Base-by-base conservation (phyloP, 2,113 vertebrate species). In the Romanogobio albipinnatus region DNA sequence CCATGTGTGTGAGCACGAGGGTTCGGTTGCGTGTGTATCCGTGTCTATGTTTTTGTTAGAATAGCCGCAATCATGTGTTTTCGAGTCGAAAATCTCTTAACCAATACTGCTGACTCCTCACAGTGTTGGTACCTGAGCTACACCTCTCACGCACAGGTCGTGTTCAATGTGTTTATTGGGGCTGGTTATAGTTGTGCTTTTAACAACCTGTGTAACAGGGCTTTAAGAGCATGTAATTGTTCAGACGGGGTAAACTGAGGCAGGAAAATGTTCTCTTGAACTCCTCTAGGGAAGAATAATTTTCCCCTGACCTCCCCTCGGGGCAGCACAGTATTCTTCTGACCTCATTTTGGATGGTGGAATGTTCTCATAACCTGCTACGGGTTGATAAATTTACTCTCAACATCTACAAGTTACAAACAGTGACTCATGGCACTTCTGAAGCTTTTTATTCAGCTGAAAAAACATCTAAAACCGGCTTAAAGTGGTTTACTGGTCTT, bases 161-260 rank as follows among this genome's bases (percentile, higher is more conserved):
- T 19, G 24, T 66, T 81, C 45, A 33, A 0, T 47, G 61, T 33
- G 78, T 81, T 81, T 81, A 81, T 68, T 66, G 45, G 22, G 24
- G 33, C 3, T 8, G 56, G 56, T 66, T 80, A 68, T 19, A 68
- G 43, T 49, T 3, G 24, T 68, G 53, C n/a, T 82, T 82, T 78
- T 82, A 85, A 87, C 73, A 85, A 56, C 43, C 22, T 61, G 58
- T 82, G 43, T 85, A 82, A 82, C 59, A 10, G 77, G 15, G 14
- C 47, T 68, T 36, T 76, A 76, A 36, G 19, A 59, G 14, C 66
- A 77, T 83, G 74, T 84, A 84, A 76, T 76, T 58, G 26, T 17
- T 56, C 51, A 62, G 53, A 66, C 7, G 39, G 43, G 29, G 66
- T 61, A 47, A 75, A 62, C n/a, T 22, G 64, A 19, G 70, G 22